Evolutionary conservation across 2,113 vertebrate genomes (phyloP).

Genomic region (Falcunculus frontatus): DNA sequence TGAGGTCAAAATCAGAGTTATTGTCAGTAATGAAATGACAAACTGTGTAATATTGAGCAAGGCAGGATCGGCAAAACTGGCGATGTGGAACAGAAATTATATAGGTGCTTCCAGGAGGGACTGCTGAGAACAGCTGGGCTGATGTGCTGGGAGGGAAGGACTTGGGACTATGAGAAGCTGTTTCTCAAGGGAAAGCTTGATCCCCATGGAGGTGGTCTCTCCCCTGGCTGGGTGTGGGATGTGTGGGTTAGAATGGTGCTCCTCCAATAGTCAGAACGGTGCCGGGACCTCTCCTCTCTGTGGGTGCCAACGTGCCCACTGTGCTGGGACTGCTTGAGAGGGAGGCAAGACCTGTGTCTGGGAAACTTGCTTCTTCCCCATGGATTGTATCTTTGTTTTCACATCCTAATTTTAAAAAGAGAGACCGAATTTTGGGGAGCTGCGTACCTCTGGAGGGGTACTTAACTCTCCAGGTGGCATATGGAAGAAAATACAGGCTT

Average conservation of each 20-base stretch:
- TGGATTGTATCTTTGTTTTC: background rate
- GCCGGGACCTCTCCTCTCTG: background rate
- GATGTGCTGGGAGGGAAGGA: background rate
- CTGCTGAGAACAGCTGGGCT: background rate
- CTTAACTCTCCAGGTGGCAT: background rate
- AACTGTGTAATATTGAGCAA: background rate
- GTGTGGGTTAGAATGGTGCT: background rate
- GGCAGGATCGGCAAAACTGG: fast-evolving
- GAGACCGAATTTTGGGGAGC: background rate
- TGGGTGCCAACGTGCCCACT: fast-evolving
- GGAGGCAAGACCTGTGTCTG: background rate
- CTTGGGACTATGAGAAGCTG: background rate
- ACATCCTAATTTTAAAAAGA: background rate
- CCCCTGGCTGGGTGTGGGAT: background rate
- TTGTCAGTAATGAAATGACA: background rate
- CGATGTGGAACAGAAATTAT: background rate
- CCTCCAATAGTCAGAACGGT: background rate
- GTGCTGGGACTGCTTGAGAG: background rate
- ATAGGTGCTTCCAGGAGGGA: background rate
- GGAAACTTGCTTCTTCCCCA: background rate
- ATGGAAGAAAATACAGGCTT: background rate
- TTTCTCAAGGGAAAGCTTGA: background rate
- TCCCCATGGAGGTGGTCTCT: background rate
- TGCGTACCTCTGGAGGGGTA: background rate
- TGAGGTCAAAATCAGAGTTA: background rate